Evolutionary conservation across 1,140 invertebrate species (phyloP).

Genomic region (Amyelois transitella): DNA sequence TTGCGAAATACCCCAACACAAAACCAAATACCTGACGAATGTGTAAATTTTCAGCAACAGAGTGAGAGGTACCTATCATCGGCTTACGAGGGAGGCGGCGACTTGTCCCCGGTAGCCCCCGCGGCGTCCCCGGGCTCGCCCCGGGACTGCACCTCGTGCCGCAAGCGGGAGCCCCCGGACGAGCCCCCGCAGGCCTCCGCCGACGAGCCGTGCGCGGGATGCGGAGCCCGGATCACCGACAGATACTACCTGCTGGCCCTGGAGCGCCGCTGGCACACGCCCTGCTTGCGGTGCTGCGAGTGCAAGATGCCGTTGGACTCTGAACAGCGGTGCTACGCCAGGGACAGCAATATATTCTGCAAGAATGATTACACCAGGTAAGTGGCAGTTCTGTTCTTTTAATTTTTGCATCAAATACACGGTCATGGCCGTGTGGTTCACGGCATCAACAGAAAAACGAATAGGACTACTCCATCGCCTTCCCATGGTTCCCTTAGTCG

Average conservation of each 20-base stretch:
- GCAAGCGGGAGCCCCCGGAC: slow-evolving; percentile 69
- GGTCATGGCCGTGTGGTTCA: too few relatives aligned
- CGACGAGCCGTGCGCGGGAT: slow-evolving; percentile 87
- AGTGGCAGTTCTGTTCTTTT: slow-evolving; percentile 53
- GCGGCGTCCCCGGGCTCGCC: slow-evolving; percentile 75
- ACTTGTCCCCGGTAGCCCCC: slow-evolving; percentile 82
- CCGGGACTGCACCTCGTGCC: slow-evolving; percentile 65
- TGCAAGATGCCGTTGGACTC: slow-evolving; percentile 92
- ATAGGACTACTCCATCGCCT: too few relatives aligned
- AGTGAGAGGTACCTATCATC: slow-evolving; percentile 78
- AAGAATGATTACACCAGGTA: slow-evolving; percentile 98
- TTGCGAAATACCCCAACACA: too few relatives aligned
- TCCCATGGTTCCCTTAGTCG: too few relatives aligned
- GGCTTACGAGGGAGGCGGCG: slow-evolving; percentile 81
- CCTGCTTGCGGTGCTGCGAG: slow-evolving; percentile 93
- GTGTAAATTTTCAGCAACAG: slow-evolving; percentile 72
- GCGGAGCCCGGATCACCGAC: slow-evolving; percentile 88
- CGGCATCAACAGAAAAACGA: too few relatives aligned
- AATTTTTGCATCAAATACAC: too few relatives aligned
- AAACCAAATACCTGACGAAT: too few relatives aligned
- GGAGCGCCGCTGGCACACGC: slow-evolving; percentile 93
- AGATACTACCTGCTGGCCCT: slow-evolving; percentile 94
- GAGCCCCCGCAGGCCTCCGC: slow-evolving; percentile 51
- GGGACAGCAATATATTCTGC: slow-evolving; percentile 96
- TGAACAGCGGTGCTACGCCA: slow-evolving; percentile 94